phyloP scores from a whole-genome alignment of 1,140 invertebrate species.

The Papilio polytes region DNA sequence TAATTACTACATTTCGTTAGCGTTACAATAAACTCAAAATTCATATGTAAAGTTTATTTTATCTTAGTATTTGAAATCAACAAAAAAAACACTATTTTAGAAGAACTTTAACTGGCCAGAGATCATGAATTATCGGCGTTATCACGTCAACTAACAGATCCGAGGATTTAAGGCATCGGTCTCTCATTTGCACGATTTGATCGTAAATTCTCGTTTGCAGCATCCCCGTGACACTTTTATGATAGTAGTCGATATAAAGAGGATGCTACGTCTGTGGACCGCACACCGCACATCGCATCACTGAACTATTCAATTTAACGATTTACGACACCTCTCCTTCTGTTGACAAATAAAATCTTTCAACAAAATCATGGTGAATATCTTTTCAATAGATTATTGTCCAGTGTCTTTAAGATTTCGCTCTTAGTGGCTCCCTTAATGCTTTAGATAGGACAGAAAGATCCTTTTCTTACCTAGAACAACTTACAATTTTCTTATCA shows the following conservation, averaged over 20 bases:
- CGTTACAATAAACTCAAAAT: too few species aligned
- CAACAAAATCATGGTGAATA: slow-evolving; percentile 21
- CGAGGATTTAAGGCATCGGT: slow-evolving; percentile 65
- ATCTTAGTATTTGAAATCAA: background rate
- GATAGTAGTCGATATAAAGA: slow-evolving; percentile 61
- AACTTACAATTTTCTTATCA: background rate
- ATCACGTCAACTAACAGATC: slow-evolving; percentile 66
- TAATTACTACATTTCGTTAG: background rate
- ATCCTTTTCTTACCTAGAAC: background rate
- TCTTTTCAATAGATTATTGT: background rate
- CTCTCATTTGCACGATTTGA: slow-evolving; percentile 74
- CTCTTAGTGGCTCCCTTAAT: background rate
- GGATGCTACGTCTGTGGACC: slow-evolving; percentile 51
- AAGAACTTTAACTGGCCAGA: slow-evolving; percentile 52
- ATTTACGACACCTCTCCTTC: slow-evolving; percentile 36
- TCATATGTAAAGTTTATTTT: too few species aligned
- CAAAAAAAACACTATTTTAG: slow-evolving; percentile 42
- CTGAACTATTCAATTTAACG: slow-evolving; percentile 38
- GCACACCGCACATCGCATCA: slow-evolving; percentile 34
- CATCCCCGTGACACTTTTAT: slow-evolving; percentile 74
- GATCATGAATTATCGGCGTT: slow-evolving; percentile 68
- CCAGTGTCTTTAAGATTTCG: background rate
- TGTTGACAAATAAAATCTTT: slow-evolving; percentile 23
- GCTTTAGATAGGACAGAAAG: background rate
- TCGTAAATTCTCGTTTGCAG: slow-evolving; percentile 77